Evolutionary conservation across 2,113 vertebrate genomes (phyloP).

Genomic region (Gyps fulvus): DNA sequence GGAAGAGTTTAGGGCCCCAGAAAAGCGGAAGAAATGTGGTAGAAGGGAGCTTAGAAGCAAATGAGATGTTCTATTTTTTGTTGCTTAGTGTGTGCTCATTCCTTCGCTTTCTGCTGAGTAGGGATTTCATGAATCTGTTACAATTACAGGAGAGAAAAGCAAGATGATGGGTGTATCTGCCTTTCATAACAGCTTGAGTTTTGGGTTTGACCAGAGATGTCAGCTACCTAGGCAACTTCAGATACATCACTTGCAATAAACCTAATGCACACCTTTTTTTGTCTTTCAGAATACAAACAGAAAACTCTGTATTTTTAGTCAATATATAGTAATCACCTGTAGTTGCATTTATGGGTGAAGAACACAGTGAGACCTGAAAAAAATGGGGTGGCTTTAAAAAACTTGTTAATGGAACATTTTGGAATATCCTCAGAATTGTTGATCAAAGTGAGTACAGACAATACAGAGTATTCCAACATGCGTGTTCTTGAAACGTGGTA

Average conservation of each 20-base stretch:
- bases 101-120: not conserved
- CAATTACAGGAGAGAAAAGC: not conserved
- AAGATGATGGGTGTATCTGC: not conserved
- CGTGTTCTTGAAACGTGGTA: not conserved
- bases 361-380: not conserved
- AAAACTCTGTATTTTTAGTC: not conserved
- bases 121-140: not conserved
- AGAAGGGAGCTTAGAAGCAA: not conserved
- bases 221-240: not conserved
- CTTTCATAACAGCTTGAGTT: not conserved
- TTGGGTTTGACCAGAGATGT: not conserved
- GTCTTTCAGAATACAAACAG: not conserved
- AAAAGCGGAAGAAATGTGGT: not conserved
- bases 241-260: not conserved
- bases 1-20: not conserved
- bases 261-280: not conserved
- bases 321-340: not conserved
- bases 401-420: not conserved
- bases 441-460: not conserved
- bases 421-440: not conserved
- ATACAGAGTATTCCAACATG: not conserved
- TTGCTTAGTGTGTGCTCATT: fast-evolving
- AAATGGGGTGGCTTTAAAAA: not conserved
- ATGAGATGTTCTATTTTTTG: not conserved
- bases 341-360: not conserved